Percentiles rank a stretch among this genome's conserved stretches.
Conservation (phyloP, 2,797 vertebrate genomes). For the Paramormyrops hopkinsi region DNA sequence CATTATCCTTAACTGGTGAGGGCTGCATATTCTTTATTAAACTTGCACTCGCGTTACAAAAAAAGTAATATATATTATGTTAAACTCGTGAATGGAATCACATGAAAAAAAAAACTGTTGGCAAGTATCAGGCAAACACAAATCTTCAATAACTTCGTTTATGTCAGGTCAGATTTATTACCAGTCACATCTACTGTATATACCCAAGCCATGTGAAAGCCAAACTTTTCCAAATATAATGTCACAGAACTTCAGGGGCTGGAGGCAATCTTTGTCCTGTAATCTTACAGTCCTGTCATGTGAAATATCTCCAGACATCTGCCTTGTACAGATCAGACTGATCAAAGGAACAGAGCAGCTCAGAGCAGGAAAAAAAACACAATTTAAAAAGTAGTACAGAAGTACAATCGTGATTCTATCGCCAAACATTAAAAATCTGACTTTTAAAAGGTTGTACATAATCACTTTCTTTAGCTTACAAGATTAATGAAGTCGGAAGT, state of each 20-base stretch:
- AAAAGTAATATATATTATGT: not conserved
- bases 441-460: not conserved
- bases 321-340: not conserved
- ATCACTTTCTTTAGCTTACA: not conserved
- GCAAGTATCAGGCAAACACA: not conserved
- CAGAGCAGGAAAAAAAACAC: not conserved
- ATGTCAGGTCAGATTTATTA: not conserved
- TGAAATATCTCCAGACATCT: constrained; percentile 4
- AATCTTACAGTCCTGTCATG: constrained; percentile 4
- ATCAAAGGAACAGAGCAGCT: not conserved
- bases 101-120: not conserved
- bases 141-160: not conserved
- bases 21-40: not conserved
- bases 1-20: not conserved
- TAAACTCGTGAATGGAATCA: not conserved
- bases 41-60: not conserved
- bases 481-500: constrained; percentile 12
- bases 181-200: not conserved
- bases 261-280: not conserved
- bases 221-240: not conserved
- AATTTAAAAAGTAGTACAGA: not conserved
- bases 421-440: not conserved
- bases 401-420: constrained; percentile 4
- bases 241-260: not conserved
- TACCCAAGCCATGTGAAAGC: not conserved